phyloP scores from a whole-genome alignment of 2,888 invertebrate species.

The Chymomyza amoena region DNA sequence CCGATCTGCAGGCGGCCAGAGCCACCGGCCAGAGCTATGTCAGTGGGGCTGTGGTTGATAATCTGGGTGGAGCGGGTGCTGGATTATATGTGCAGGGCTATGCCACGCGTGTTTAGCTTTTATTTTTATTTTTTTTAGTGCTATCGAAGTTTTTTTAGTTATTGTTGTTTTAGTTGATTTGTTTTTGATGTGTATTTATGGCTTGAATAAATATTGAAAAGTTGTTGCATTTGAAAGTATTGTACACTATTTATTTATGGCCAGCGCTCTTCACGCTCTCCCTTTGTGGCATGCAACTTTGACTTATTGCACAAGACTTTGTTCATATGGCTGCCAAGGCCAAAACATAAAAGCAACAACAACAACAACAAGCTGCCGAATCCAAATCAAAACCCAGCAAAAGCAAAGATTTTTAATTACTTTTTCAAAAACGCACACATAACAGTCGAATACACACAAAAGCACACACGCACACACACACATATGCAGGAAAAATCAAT shows the following conservation, averaged over 20 bases:
- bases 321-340: background rate
- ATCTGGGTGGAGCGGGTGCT: conserved; percentile 50
- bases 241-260: conserved; percentile 15
- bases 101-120: conserved; percentile 63
- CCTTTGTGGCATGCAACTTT: background rate
- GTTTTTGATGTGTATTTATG: conserved; percentile 33
- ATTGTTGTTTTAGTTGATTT: conserved; percentile 25
- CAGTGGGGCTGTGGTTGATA: conserved; percentile 67
- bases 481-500: conserved; percentile 34
- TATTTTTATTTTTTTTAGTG: background rate
- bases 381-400: background rate
- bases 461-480: background rate
- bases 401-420: conserved; percentile 39
- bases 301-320: background rate
- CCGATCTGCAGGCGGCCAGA: conserved; percentile 60
- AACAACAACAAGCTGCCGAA: background rate
- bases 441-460: conserved; percentile 1
- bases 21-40: conserved; percentile 55
- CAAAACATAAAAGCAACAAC: background rate
- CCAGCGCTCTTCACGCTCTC: background rate
- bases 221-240: conserved; percentile 26
- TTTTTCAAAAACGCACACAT: conserved; percentile 5
- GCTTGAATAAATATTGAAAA: conserved; percentile 11
- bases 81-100: conserved; percentile 59
- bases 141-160: background rate